Conservation (phyloP, 2,113 vertebrate species). For the Alosa alosa region DNA sequence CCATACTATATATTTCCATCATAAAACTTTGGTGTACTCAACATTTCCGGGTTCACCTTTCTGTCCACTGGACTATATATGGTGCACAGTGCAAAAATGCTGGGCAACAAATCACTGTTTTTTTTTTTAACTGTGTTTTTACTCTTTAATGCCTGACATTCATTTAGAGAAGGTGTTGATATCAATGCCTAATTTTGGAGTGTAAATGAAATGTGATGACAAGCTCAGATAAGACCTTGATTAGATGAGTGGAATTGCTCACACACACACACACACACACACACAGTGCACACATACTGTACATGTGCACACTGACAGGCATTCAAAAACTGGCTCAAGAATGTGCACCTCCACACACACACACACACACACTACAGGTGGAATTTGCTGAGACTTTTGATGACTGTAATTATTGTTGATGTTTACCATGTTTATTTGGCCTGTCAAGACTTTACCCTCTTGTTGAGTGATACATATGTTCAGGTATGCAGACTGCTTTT, state of each 20-base stretch:
- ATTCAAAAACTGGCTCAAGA: not conserved
- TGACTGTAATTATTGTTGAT: not conserved
- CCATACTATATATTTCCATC: too few species aligned
- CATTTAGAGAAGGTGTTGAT: not conserved
- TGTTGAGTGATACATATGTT: not conserved
- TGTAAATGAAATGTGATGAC: not conserved
- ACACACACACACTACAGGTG: not conserved
- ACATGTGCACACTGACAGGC: not conserved
- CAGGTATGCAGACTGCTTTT: not conserved
- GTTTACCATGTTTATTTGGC: not conserved
- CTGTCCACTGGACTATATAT: too few species aligned
- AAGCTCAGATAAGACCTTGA: slow-evolving; percentile 6
- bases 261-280: not conserved
- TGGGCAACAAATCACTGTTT: not conserved
- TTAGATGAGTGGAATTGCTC: not conserved
- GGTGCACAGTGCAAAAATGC: not conserved
- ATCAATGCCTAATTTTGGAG: not conserved
- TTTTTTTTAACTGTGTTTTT: not conserved
- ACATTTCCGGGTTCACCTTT: too few species aligned
- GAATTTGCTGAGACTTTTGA: not conserved
- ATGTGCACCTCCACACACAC: not conserved
- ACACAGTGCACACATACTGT: not conserved
- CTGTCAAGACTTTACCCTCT: not conserved
- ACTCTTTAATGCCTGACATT: not conserved
- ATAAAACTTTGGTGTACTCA: too few species aligned